Conservation (phyloP, 2,113 vertebrate species). For the Zapus hudsonius region DNA sequence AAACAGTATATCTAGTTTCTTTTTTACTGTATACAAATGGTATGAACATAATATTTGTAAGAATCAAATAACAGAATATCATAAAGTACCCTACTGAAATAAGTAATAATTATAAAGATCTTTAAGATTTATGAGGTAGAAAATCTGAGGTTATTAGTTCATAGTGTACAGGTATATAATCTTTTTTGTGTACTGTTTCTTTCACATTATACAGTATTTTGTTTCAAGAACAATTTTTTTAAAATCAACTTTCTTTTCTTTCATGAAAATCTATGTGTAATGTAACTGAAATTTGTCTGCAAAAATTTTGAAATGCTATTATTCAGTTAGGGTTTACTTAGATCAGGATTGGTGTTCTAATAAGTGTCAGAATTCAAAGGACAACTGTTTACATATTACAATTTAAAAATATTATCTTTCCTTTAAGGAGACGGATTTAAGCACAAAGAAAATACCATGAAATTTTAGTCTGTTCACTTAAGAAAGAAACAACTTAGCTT, state of each 20-base stretch:
- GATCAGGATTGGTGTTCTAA: background rate
- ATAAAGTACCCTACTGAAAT: background rate
- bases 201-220: background rate
- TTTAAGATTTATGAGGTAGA: conserved; percentile 20
- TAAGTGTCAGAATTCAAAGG: background rate
- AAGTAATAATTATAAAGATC: background rate
- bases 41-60: background rate
- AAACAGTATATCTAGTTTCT: background rate
- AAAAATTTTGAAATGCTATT: conserved; percentile 43
- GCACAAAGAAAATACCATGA: conserved; percentile 18
- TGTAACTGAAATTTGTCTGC: conserved; percentile 4
- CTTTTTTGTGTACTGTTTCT: background rate
- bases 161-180: background rate
- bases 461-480: conserved; percentile 1
- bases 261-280: background rate
- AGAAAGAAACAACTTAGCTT: conserved; percentile 43
- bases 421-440: conserved; percentile 27
- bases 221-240: too few species aligned
- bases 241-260: background rate
- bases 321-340: conserved; percentile 19
- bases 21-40: background rate
- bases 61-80: background rate
- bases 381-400: background rate
- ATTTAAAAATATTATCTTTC: conserved; percentile 31
- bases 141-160: background rate